A percentile compares a stretch with the other conserved stretches of the same genome.
phyloP scores from a whole-genome alignment of 2,113 vertebrate genomes.

The Forbesichthys papilliferus region DNA sequence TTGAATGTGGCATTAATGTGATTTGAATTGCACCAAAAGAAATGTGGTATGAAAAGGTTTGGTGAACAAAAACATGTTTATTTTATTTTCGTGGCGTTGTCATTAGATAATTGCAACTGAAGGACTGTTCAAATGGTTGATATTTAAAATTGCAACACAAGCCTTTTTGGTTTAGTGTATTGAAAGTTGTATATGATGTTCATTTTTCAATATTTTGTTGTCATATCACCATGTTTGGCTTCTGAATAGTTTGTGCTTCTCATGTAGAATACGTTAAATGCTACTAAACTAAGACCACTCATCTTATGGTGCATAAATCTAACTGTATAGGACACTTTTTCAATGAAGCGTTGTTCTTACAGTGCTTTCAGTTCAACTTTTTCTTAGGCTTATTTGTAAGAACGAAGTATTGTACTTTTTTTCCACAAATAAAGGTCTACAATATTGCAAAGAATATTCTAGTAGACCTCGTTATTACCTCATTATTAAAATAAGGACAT shows the following conservation, averaged over 20 bases:
- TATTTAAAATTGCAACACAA: conserved; percentile 7
- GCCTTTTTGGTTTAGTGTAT: conserved; percentile 29
- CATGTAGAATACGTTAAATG: conserved; percentile 24
- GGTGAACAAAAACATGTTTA: conserved; percentile 13
- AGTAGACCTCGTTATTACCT: conserved; percentile 3
- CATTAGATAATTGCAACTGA: conserved; percentile 7
- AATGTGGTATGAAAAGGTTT: conserved; percentile 15
- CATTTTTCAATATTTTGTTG: conserved; percentile 44
- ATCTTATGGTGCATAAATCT: conserved; percentile 23
- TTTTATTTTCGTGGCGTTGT: conserved; percentile 7
- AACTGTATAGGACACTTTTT: conserved; percentile 22
- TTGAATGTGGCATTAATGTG: conserved; percentile 18
- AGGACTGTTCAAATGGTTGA: not conserved
- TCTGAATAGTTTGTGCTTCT: conserved; percentile 39
- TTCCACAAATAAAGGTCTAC: conserved; percentile 60
- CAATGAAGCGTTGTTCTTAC: conserved; percentile 27
- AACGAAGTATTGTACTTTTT: conserved; percentile 51
- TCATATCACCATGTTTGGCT: conserved; percentile 38
- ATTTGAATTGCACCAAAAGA: conserved; percentile 13
- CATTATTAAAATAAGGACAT: conserved; percentile 2
- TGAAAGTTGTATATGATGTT: conserved; percentile 21
- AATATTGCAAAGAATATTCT: conserved; percentile 33
- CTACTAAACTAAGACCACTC: conserved; percentile 22
- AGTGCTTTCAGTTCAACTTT: conserved; percentile 35
- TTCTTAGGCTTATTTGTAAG: conserved; percentile 59